Conservation (phyloP, 2,888 invertebrate species). For the Chymomyza fuscimana region DNA sequence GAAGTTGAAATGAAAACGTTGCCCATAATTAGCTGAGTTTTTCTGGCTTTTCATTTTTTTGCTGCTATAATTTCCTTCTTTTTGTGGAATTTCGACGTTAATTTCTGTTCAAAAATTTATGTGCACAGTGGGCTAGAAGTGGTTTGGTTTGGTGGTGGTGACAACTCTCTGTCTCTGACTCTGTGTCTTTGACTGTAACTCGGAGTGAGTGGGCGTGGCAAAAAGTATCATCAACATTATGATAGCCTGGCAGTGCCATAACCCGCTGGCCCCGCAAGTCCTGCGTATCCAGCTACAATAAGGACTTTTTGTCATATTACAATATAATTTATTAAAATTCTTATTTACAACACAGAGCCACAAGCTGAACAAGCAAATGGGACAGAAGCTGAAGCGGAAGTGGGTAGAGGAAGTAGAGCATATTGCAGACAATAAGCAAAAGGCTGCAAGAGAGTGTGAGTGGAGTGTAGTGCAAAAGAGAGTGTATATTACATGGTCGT, state of each 20-base stretch:
- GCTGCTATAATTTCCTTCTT: conserved; percentile 10
- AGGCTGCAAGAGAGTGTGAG: neutral
- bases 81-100: conserved; percentile 20
- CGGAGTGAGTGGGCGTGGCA: conserved; percentile 7
- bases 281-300: conserved; percentile 14
- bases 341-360: conserved; percentile 47
- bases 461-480: neutral
- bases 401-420: neutral
- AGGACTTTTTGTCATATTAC: conserved; percentile 54
- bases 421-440: neutral
- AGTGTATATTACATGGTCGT: neutral
- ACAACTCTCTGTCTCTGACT: conserved; percentile 2
- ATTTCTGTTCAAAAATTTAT: conserved; percentile 55
- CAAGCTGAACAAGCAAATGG: neutral
- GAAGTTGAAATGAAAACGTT: conserved; percentile 30
- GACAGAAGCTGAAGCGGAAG: neutral
- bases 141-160: neutral
- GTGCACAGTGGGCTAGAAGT: conserved; percentile 47
- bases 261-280: conserved; percentile 25
- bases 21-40: conserved; percentile 69
- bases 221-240: conserved; percentile 16
- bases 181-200: neutral
- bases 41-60: neutral
- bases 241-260: conserved; percentile 17
- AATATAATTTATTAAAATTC: conserved; percentile 71